Base-by-base conservation (phyloP, 2,113 vertebrate species). In the Leucoraja erinaceus region DNA sequence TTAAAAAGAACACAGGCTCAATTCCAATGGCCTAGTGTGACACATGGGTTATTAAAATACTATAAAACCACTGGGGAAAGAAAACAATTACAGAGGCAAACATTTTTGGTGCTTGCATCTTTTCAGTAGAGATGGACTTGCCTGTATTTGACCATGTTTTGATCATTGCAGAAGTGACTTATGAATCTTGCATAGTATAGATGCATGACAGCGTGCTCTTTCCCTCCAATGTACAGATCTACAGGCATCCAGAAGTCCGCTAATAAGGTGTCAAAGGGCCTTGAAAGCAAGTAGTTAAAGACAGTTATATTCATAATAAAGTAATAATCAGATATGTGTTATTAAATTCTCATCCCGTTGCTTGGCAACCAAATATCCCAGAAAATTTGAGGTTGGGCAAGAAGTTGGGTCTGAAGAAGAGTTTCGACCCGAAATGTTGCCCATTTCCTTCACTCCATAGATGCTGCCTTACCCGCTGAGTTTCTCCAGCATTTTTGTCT, bases 201-300 rank as follows among this genome's bases (percentile, higher is more conserved):
- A 93, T 99, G 99, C 98, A 99, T 98, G 94, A 99, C 98, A 0
- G 98, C 98, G 0, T 99, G 98, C 68, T 99, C 99, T 93, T 99
- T 99, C 77, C 98, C 98, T 16, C 99, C 98, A 0, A 99, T 96
- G 95, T 99, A 99, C 93, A 99, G 94, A 77, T 99, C 98, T 94
- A 99, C 99, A 0, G 99, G 98, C 96, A 99, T 96, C 98, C 99
- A 99, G 95, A 96, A 96, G 94, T 99, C 97, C 3, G 96, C 98
- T 56, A 96, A 93, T 0, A 94, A 95, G 10, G 95, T 94, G 63
- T 94, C 94, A 83, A 99, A 99, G 6, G 98, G 98, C 93, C 98
- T 99, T 94, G 5, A 70, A 94, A 93, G 94, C 11, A 94, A 25
- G 93, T n/a, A 88, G 25, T 47, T 31, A 63, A 47, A 93, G 38